Evolutionary conservation across 2,888 invertebrate genomes (phyloP), one percentile per base, ranked within the genome.

Genomic region (Anoncus sp.): DNA sequence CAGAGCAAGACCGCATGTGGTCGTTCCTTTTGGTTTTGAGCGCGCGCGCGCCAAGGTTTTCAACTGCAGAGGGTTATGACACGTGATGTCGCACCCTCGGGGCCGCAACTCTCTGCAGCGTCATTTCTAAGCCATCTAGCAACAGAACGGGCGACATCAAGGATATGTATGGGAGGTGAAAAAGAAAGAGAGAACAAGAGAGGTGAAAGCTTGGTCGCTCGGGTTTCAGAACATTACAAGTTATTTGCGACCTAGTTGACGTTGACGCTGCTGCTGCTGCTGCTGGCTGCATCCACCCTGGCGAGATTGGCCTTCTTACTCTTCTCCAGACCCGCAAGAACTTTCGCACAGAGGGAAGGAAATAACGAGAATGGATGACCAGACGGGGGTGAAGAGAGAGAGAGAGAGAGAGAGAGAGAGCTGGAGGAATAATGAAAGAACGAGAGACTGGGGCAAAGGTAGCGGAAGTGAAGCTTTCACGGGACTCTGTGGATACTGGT

Each of bases 321-420:
- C 66, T 67, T 57, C 72, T 62, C 55, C 38, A 67, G 60, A 75
- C 76, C n/a, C 72, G 40, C 78, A 81, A 82, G 75, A 82, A 81
- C 60, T 80, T 77, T 63, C 45, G 24, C 62, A 63, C 45, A 18
- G 65, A 49, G 66, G 59, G 71, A 79, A 75, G 75, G 75, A 80
- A 78, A 79, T 82, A 82, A 82, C 80, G 81, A 82, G 81, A 80
- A 82, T 82, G 69, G 77, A 82, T 82, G 81, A 72, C 49, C 45
- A 55, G 51, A 76, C 63, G 27, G n/a, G 71, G 12, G 57, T 22
- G 35, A 16, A n/a, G 35, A 59, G 63, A 51, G 49, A 31, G 47
- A 31, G 49, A 38, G 51, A 12, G 51, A 18, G 60, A n/a, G 18
- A 7, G 59, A 27, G 38, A 45, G 31, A 59, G 22, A 10, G 14